A percentile compares a stretch with the other conserved stretches of the same genome.
These are phyloP conservation scores for Cryptotis parvus DNA, from an alignment of 2,113 vertebrate species.

Conservation along the genomic window DNA sequence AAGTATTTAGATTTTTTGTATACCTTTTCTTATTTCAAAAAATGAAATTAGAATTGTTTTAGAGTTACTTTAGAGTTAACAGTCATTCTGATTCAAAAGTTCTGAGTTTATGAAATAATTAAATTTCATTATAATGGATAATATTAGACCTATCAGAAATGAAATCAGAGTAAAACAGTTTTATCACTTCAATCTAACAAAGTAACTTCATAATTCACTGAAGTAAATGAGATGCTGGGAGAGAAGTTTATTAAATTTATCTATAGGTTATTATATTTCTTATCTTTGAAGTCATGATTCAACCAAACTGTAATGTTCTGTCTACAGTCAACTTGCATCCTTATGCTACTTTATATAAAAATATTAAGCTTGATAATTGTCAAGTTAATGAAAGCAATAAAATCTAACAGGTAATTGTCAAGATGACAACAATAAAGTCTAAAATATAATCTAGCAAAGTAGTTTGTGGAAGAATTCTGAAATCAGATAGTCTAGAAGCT, in stretches of 20 bases:
- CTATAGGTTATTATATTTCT: background rate
- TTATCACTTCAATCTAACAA: slow-evolving; percentile 1
- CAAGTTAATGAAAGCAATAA: background rate
- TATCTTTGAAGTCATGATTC: background rate
- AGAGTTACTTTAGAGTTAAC: background rate
- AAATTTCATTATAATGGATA: slow-evolving; percentile 36
- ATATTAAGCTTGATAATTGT: background rate
- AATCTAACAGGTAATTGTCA: background rate
- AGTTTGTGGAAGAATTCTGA: background rate
- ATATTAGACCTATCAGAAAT: slow-evolving; percentile 39
- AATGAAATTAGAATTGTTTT: slow-evolving; percentile 23
- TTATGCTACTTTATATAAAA: background rate
- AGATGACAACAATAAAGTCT: background rate
- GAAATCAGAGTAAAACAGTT: slow-evolving; percentile 28
- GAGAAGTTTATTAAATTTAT: background rate
- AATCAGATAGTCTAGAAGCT: background rate
- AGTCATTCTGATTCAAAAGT: background rate
- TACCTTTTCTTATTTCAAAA: slow-evolving; percentile 31
- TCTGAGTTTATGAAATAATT: slow-evolving; percentile 19
- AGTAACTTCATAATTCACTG: slow-evolving; percentile 39
- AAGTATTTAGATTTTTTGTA: background rate
- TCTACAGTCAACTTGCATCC: background rate
- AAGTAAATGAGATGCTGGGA: slow-evolving; percentile 34
- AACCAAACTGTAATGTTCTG: background rate
- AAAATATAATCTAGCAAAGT: background rate